Conservation (phyloP, 2,113 vertebrate species). For the Seriola dumerili region DNA sequence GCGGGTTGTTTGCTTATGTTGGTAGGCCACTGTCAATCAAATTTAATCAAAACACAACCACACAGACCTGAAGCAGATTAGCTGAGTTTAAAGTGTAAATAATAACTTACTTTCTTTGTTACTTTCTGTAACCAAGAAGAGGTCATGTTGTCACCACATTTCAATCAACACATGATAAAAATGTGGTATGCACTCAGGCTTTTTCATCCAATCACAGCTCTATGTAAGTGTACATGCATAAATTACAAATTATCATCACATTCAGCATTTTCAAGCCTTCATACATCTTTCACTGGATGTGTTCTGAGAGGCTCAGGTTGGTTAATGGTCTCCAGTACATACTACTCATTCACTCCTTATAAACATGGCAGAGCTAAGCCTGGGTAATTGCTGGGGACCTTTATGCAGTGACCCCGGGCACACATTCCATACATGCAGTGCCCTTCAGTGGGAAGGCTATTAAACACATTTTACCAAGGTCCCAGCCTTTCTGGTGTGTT, state of each 20-base stretch:
- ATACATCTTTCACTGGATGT: slow-evolving; percentile 43
- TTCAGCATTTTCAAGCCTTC: slow-evolving; percentile 8
- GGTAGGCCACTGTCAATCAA: neutral
- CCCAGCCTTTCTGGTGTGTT: slow-evolving; percentile 64
- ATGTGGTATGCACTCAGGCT: neutral
- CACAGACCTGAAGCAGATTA: no score
- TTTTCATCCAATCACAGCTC: neutral
- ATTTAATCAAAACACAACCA: no score
- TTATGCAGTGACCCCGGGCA: slow-evolving; percentile 50
- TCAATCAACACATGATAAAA: neutral
- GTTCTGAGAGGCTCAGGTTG: slow-evolving; percentile 27
- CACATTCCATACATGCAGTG: slow-evolving; percentile 72
- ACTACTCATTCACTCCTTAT: slow-evolving; percentile 19
- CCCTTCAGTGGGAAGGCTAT: slow-evolving; percentile 70
- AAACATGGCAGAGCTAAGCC: slow-evolving; percentile 40
- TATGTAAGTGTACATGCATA: neutral
- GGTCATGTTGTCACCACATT: no score
- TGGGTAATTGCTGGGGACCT: slow-evolving; percentile 68
- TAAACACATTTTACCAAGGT: slow-evolving; percentile 74
- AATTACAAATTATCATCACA: neutral
- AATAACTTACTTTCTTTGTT: no score
- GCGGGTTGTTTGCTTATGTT: neutral
- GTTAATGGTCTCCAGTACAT: slow-evolving; percentile 19
- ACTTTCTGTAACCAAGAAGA: no score
- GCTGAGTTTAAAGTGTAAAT: no score